These are phyloP conservation scores for Tipula helvola DNA, from an alignment of 2,888 invertebrate genomes.

Conservation along the genomic window DNA sequence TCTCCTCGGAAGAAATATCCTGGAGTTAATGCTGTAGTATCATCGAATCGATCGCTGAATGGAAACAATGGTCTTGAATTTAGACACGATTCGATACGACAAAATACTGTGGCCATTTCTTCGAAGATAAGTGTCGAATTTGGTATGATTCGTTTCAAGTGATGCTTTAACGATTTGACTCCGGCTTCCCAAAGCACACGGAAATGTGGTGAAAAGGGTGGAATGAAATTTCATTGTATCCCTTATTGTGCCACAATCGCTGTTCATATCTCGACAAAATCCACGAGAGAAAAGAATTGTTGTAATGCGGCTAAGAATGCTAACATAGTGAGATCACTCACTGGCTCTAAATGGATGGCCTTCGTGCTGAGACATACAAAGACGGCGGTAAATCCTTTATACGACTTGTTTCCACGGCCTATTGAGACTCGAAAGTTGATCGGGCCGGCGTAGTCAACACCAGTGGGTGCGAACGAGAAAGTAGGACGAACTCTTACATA, in stretches of 20 bases:
- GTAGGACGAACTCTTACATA: too few relatives aligned
- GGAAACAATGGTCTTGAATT: not conserved
- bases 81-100: too few relatives aligned
- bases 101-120: too few relatives aligned
- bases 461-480: too few relatives aligned
- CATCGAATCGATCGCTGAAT: not conserved
- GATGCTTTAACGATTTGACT: not conserved
- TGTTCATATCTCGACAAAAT: not conserved
- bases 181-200: not conserved
- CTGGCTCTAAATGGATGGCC: too few relatives aligned
- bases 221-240: not conserved
- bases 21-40: not conserved
- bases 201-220: too few relatives aligned
- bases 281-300: not conserved
- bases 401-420: too few relatives aligned
- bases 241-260: not conserved
- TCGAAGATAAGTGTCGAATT: too few relatives aligned
- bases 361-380: too few relatives aligned
- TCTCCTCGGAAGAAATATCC: not conserved
- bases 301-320: not conserved
- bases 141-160: not conserved
- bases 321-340: too few relatives aligned
- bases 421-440: too few relatives aligned
- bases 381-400: not conserved
- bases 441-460: too few relatives aligned